phyloP scores from a whole-genome alignment of 2,888 invertebrate genomes.

The Heliconius ethilla region DNA sequence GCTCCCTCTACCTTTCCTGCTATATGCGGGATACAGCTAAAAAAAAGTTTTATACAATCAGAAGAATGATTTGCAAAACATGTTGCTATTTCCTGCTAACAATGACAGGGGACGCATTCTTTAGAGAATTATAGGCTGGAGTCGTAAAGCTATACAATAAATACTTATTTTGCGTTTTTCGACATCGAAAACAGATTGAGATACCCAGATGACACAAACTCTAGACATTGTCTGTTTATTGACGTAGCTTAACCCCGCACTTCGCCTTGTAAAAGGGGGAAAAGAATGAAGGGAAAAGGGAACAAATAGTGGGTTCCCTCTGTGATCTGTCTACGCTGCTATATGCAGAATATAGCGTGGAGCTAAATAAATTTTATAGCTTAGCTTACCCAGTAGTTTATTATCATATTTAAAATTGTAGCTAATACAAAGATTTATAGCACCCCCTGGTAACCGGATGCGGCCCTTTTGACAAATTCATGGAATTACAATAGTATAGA shows the following conservation, averaged over 20 bases:
- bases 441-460: constrained; percentile 49
- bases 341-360: background rate
- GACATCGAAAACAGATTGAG: background rate
- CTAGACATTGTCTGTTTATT: background rate
- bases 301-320: background rate
- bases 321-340: background rate
- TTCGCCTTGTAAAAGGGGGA: background rate
- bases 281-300: background rate
- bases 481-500: constrained; percentile 10
- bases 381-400: background rate
- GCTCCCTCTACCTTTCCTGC: too few species aligned
- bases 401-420: constrained; percentile 40
- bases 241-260: background rate
- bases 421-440: constrained; percentile 52
- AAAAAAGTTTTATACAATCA: background rate
- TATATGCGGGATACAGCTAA: background rate
- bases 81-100: constrained; percentile 43
- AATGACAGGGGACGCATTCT: constrained; percentile 43
- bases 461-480: constrained; percentile 45
- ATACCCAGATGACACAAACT: background rate
- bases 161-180: background rate
- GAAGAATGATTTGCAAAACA: constrained; percentile 31
- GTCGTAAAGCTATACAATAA: constrained; percentile 20
- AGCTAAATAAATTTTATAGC: background rate
- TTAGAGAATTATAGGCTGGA: constrained; percentile 22